Percentiles rank a stretch among this genome's conserved stretches.
These are phyloP conservation scores for Mechanitis mazaeus DNA, from an alignment of 2,888 invertebrate genomes.

Conservation along the genomic window DNA sequence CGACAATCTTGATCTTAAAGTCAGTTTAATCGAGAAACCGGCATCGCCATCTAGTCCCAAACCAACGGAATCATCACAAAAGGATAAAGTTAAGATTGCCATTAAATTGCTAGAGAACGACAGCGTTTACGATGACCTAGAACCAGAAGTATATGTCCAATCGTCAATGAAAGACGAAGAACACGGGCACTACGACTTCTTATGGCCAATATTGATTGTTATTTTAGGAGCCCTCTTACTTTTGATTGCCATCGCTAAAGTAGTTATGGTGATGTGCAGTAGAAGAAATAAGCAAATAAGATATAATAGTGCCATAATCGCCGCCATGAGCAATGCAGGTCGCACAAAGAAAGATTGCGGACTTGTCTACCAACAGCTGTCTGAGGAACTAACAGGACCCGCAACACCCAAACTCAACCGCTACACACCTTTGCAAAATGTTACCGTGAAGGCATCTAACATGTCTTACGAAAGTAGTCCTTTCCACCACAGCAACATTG, in stretches of 20 bases:
- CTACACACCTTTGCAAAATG: conserved; percentile 76
- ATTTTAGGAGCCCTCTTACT: conserved; percentile 75
- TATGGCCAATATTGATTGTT: conserved; percentile 78
- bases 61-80: conserved; percentile 29
- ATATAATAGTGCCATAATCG: conserved; percentile 73
- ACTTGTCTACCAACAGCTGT: conserved; percentile 85
- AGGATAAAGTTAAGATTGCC: conserved; percentile 48
- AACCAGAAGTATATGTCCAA: conserved; percentile 49
- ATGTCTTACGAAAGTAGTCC: conserved; percentile 79
- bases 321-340: conserved; percentile 71
- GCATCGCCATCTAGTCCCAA: conserved; percentile 29
- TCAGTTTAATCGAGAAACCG: conserved; percentile 55
- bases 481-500: conserved; percentile 79
- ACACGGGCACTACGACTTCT: conserved; percentile 68
- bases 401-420: conserved; percentile 82
- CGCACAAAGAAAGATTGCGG: conserved; percentile 83
- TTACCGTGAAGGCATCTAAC: conserved; percentile 64
- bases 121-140: conserved; percentile 46
- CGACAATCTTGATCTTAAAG: conserved; percentile 60
- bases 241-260: conserved; percentile 71
- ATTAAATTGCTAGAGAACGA: conserved; percentile 59
- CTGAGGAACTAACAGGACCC: conserved; percentile 84
- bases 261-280: conserved; percentile 63
- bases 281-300: conserved; percentile 58
- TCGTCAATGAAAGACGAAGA: conserved; percentile 55